These are phyloP conservation scores for Vandiemenella viatica DNA, from an alignment of 2,888 invertebrate genomes.

Conservation along the genomic window DNA sequence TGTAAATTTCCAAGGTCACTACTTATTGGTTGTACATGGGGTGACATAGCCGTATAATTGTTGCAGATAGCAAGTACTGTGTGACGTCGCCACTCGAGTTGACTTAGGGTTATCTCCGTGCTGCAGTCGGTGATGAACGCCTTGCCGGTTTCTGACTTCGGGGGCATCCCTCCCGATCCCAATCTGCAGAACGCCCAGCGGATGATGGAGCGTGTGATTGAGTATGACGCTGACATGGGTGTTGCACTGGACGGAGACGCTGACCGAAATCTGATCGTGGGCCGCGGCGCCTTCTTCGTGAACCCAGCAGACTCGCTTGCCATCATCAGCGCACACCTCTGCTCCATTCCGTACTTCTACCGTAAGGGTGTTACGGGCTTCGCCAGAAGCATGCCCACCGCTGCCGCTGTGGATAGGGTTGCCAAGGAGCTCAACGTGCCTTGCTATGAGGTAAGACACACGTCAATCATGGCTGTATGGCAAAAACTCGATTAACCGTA, in stretches of 20 bases:
- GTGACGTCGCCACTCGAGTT: too few relatives aligned
- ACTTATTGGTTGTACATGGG: too few relatives aligned
- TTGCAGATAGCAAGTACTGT: too few relatives aligned
- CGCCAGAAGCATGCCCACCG: slow-evolving; percentile 94
- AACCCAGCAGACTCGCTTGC: slow-evolving; percentile 95
- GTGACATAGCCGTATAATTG: too few relatives aligned
- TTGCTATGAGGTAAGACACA: neutral
- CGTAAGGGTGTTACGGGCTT: slow-evolving; percentile 72
- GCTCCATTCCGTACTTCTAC: slow-evolving; percentile 85
- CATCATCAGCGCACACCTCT: slow-evolving; percentile 77
- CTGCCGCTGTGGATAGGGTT: slow-evolving; percentile 73
- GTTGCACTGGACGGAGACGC: slow-evolving; percentile 17
- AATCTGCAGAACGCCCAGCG: too few relatives aligned
- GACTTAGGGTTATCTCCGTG: too few relatives aligned
- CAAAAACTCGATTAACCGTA: too few relatives aligned
- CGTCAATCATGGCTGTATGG: too few relatives aligned
- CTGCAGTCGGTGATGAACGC: neutral
- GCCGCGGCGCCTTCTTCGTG: slow-evolving; percentile 91
- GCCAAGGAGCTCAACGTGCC: neutral
- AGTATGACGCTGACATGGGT: slow-evolving; percentile 37
- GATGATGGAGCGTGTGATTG: too few relatives aligned
- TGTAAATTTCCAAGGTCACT: too few relatives aligned
- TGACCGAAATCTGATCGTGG: slow-evolving; percentile 96
- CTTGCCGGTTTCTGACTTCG: neutral
- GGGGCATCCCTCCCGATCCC: slow-evolving; percentile 1